Percentiles rank a stretch among this genome's conserved stretches.
Conservation (phyloP, 2,113 vertebrate species). For the Poeciliopsis prolifica region DNA sequence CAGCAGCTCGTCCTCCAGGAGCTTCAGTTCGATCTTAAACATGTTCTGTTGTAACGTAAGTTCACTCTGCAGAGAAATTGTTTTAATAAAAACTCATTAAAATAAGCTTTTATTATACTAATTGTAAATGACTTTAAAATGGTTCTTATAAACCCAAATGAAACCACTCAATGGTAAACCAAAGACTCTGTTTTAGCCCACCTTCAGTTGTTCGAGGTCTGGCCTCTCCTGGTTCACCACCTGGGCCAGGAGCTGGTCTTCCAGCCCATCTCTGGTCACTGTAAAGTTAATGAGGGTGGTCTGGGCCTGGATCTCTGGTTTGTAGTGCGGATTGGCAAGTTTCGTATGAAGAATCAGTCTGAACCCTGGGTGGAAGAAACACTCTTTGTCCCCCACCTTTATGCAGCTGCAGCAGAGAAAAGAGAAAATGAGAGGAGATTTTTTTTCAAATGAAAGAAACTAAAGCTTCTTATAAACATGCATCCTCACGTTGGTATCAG, state of each 20-base stretch:
- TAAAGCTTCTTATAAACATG: background rate
- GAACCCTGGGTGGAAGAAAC: slow-evolving; percentile 78
- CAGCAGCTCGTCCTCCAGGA: slow-evolving; percentile 82
- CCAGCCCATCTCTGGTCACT: slow-evolving; percentile 71
- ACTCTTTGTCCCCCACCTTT: slow-evolving; percentile 82
- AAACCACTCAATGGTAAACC: background rate
- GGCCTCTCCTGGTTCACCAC: slow-evolving; percentile 80
- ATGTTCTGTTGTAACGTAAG: slow-evolving; percentile 84
- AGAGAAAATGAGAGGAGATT: background rate
- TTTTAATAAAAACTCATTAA: background rate
- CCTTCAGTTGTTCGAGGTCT: slow-evolving; percentile 78
- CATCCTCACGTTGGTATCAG: background rate
- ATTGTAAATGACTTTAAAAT: background rate
- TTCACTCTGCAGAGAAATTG: slow-evolving; percentile 67
- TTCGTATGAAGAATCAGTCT: slow-evolving; percentile 81
- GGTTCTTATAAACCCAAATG: too few relatives aligned
- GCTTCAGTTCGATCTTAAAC: slow-evolving; percentile 87
- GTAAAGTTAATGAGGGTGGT: slow-evolving; percentile 81
- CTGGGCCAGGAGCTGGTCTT: slow-evolving; percentile 80
- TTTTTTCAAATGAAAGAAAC: background rate
- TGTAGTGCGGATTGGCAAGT: slow-evolving; percentile 80
- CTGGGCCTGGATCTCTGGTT: slow-evolving; percentile 80
- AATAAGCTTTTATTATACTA: background rate
- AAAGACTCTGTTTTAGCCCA: slow-evolving; percentile 18
- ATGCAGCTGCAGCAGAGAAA: slow-evolving; percentile 72